Evolutionary conservation across 2,797 vertebrate species (phyloP).

Genomic region (Xyrichtys novacula): DNA sequence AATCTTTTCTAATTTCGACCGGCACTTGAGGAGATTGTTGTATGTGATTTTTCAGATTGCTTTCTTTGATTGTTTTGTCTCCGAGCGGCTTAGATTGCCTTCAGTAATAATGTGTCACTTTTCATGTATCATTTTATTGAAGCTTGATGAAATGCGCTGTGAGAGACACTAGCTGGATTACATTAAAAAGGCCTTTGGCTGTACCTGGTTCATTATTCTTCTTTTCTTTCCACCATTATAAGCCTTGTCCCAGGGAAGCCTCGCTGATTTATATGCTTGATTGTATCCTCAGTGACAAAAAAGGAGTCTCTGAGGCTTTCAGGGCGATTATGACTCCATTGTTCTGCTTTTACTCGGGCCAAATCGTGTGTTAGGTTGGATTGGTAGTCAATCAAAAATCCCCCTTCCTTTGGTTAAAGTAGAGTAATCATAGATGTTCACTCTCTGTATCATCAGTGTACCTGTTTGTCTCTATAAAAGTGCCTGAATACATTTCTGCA

Average conservation of each 20-base stretch:
- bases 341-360: slow-evolving; percentile 56
- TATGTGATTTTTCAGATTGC: slow-evolving; percentile 78
- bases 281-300: slow-evolving; percentile 69
- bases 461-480: slow-evolving; percentile 30
- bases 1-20: slow-evolving; percentile 78
- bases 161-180: slow-evolving; percentile 73
- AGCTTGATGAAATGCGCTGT: slow-evolving; percentile 74
- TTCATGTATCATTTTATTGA: slow-evolving; percentile 77
- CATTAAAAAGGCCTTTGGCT: slow-evolving; percentile 73
- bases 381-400: slow-evolving; percentile 71
- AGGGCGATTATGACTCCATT: slow-evolving; percentile 64
- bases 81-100: slow-evolving; percentile 65
- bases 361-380: slow-evolving; percentile 61
- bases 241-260: slow-evolving; percentile 55
- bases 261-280: slow-evolving; percentile 64
- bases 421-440: slow-evolving; percentile 46
- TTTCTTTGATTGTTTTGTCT: slow-evolving; percentile 82
- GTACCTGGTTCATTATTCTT: slow-evolving; percentile 63
- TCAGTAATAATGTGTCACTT: slow-evolving; percentile 80
- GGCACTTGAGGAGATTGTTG: slow-evolving; percentile 75
- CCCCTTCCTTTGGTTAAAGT: slow-evolving; percentile 46
- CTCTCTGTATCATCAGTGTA: slow-evolving; percentile 27
- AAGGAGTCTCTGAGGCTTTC: slow-evolving; percentile 56
- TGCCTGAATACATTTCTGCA: neutral
- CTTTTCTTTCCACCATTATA: slow-evolving; percentile 41